phyloP scores from a whole-genome alignment of 2,113 vertebrate genomes.

The Laticauda laticaudata region DNA sequence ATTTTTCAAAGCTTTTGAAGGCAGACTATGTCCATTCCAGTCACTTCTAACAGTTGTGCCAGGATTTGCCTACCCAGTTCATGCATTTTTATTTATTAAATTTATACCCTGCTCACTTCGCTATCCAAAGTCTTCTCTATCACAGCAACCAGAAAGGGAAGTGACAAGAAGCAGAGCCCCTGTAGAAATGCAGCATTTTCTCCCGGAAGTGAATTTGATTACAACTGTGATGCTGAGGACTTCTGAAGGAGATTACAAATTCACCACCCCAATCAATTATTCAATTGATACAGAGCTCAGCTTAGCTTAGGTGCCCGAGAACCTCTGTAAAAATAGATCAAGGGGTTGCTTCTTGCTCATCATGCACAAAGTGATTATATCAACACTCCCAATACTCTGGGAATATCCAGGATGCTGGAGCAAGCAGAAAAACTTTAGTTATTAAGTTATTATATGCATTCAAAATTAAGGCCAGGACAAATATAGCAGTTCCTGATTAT shows the following conservation, averaged over 20 bases:
- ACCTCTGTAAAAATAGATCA: not conserved
- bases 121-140: not conserved
- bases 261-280: not conserved
- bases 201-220: not conserved
- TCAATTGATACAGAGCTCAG: not conserved
- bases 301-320: not conserved
- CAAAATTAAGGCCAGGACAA: not conserved
- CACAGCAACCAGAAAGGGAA: not conserved
- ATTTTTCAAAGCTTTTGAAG: not conserved
- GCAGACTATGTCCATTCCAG: too few relatives aligned
- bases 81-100: not conserved
- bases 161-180: not conserved
- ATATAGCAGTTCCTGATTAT: not conserved
- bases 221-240: not conserved
- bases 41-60: not conserved
- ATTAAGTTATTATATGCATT: too few relatives aligned
- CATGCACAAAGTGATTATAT: not conserved
- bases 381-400: not conserved
- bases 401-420: not conserved
- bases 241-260: not conserved
- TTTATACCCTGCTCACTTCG: not conserved
- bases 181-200: not conserved
- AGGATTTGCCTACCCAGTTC: not conserved
- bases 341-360: not conserved
- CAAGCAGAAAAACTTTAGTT: not conserved